Evolutionary conservation across 2,797 vertebrate genomes (phyloP).

Genomic region (Acomys russatus): DNA sequence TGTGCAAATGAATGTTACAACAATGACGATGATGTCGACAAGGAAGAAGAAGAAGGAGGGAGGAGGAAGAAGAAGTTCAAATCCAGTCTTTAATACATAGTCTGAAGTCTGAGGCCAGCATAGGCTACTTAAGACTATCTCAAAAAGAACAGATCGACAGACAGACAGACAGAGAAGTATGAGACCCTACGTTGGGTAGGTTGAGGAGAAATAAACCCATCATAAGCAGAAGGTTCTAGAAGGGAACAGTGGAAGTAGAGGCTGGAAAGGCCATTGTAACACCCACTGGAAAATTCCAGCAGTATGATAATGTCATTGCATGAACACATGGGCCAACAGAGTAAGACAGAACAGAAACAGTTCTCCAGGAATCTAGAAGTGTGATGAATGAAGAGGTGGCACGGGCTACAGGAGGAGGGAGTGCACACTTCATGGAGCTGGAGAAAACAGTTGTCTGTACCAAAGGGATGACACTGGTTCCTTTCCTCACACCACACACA

Average conservation of each 20-base stretch:
- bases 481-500: background rate
- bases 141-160: background rate
- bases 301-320: rapidly evolving
- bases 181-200: background rate
- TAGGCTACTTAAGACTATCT: background rate
- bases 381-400: background rate
- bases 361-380: background rate
- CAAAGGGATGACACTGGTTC: background rate
- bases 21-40: too few relatives aligned
- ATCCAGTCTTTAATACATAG: background rate
- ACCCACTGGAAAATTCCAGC: background rate
- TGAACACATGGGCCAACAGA: background rate
- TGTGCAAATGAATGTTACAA: too few relatives aligned
- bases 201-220: background rate
- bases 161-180: background rate
- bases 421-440: background rate
- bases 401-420: background rate
- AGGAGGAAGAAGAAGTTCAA: background rate
- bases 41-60: too few relatives aligned
- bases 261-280: background rate
- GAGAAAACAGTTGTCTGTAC: background rate
- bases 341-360: background rate
- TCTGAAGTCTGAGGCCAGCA: background rate
- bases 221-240: background rate
- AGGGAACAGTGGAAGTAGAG: background rate